Conservation (phyloP, 2,797 vertebrate genomes). For the Notolabrus celidotus region DNA sequence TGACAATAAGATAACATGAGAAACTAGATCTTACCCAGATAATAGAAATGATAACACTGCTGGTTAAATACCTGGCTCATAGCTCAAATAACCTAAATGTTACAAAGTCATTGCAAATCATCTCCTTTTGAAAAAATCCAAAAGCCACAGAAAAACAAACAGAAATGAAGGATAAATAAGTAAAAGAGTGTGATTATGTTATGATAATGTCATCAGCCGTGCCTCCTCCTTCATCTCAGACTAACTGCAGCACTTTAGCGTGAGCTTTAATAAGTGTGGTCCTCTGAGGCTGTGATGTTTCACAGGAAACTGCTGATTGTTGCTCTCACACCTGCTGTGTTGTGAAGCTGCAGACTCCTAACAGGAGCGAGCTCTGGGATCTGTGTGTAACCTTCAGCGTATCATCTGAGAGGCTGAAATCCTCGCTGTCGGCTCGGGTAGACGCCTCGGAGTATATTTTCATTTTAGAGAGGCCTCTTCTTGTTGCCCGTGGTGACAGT, state of each 20-base stretch:
- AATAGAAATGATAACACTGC: no score
- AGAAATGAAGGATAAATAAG: no score
- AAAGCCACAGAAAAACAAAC: no score
- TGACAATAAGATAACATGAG: no score
- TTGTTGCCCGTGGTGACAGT: constrained; percentile 28
- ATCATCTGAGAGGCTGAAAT: constrained; percentile 1
- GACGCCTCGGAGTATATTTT: not conserved
- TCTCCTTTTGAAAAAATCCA: no score
- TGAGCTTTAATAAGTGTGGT: not conserved
- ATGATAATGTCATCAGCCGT: no score
- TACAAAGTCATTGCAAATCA: no score
- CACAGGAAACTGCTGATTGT: constrained; percentile 5
- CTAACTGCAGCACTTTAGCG: not conserved
- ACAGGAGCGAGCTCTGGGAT: not conserved
- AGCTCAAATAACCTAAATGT: no score
- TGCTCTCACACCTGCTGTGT: constrained; percentile 19
- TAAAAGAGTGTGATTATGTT: no score
- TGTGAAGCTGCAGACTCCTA: constrained; percentile 1
- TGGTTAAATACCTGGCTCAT: no score
- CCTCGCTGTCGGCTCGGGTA: not conserved
- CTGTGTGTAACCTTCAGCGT: not conserved
- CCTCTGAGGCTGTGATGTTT: constrained; percentile 1
- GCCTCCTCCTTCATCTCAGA: not conserved
- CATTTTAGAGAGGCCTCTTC: constrained; percentile 1
- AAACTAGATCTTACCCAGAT: no score